Percentiles rank a stretch among this genome's conserved stretches.
Evolutionary conservation across 2,888 invertebrate genomes (phyloP).

Genomic region (Tinea trinotella): DNA sequence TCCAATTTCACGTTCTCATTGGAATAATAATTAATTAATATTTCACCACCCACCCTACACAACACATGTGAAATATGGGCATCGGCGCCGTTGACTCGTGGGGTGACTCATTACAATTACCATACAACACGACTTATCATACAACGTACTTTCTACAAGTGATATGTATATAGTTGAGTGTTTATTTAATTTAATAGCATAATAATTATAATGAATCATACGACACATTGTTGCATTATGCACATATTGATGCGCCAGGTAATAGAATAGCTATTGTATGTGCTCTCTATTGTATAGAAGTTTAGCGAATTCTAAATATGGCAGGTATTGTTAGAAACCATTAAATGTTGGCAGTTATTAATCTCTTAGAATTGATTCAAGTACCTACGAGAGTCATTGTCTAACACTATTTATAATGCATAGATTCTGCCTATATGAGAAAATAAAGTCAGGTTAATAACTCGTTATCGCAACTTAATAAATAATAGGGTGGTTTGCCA

Average conservation of each 20-base stretch:
- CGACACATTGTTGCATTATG: slow-evolving; percentile 39
- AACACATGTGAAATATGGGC: neutral
- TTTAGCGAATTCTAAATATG: slow-evolving; percentile 26
- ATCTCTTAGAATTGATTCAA: too few relatives aligned
- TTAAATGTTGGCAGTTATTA: neutral
- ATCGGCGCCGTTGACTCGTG: neutral
- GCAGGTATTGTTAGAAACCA: slow-evolving; percentile 10
- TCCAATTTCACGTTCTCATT: slow-evolving; percentile 3
- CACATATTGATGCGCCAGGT: slow-evolving; percentile 56
- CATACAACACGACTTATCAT: slow-evolving; percentile 24
- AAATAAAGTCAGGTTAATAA: too few relatives aligned
- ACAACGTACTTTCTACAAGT: neutral
- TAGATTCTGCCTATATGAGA: too few relatives aligned
- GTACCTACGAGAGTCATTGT: too few relatives aligned
- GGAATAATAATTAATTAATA: slow-evolving; percentile 15
- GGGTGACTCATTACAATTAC: slow-evolving; percentile 22
- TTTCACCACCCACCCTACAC: slow-evolving; percentile 8
- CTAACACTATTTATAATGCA: too few relatives aligned
- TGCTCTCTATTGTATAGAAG: slow-evolving; percentile 61
- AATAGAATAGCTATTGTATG: slow-evolving; percentile 65
- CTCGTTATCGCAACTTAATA: too few relatives aligned
- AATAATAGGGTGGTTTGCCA: too few relatives aligned
- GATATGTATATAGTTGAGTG: neutral
- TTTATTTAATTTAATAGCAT: neutral
- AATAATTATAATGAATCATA: slow-evolving; percentile 33